A percentile compares a stretch with the other conserved stretches of the same genome.
Conservation (phyloP, 2,113 vertebrate genomes). For the Macheiramphus alcinus region DNA sequence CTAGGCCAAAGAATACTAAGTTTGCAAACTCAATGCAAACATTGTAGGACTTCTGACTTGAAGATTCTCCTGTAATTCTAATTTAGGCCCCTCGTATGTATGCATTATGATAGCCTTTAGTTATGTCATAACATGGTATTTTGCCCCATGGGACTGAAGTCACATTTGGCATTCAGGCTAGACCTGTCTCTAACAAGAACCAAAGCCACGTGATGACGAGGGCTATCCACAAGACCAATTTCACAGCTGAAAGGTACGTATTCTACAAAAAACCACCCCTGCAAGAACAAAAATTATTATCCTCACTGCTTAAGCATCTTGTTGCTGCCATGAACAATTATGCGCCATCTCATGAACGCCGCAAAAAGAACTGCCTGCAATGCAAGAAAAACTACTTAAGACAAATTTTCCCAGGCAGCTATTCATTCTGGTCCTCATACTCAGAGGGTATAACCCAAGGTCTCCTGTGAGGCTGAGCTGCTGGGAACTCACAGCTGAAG, state of each 20-base stretch:
- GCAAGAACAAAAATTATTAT: neutral
- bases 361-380: neutral
- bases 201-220: neutral
- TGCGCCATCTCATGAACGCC: neutral
- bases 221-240: neutral
- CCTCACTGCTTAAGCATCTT: neutral
- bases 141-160: neutral
- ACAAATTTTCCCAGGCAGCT: neutral
- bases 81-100: neutral
- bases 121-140: neutral
- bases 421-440: neutral
- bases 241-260: neutral
- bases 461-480: neutral
- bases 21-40: neutral
- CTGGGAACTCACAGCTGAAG: neutral
- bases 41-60: neutral
- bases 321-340: neutral
- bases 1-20: neutral
- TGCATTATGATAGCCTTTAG: neutral
- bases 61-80: neutral
- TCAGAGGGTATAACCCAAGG: accelerated
- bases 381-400: neutral
- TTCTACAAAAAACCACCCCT: neutral
- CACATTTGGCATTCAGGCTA: neutral
- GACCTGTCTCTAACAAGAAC: neutral